A percentile compares a stretch with the other conserved stretches of the same genome.
Evolutionary conservation across 2,113 vertebrate species (phyloP).

Genomic region (Dromas ardeola): DNA sequence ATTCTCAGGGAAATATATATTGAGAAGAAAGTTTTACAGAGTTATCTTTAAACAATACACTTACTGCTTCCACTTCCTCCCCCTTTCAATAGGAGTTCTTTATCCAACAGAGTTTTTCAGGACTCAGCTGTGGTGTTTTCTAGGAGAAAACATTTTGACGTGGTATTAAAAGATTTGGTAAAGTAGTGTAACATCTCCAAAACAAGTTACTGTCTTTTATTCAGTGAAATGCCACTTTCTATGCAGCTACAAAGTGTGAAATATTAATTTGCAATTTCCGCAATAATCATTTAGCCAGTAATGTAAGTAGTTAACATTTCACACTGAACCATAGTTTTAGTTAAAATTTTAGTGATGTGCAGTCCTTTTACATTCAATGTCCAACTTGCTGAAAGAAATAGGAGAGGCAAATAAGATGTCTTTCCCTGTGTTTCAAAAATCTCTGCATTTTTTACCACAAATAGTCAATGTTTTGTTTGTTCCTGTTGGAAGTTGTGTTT

Average conservation of each 20-base stretch:
- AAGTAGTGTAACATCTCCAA: neutral
- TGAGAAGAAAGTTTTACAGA: neutral
- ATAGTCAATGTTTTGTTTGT: neutral
- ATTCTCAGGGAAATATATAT: neutral
- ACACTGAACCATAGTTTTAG: constrained; percentile 4
- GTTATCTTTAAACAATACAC: neutral
- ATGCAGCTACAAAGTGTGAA: constrained; percentile 22
- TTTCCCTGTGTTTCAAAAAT: neutral
- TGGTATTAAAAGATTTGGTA: neutral
- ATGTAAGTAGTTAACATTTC: constrained; percentile 43
- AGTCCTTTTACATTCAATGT: constrained; percentile 7
- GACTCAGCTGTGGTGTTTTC: neutral
- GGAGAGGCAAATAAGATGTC: neutral
- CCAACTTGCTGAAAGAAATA: neutral
- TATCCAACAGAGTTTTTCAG: neutral
- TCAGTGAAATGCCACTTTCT: constrained; percentile 26
- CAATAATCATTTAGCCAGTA: constrained; percentile 7
- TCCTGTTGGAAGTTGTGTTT: neutral
- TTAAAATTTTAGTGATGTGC: neutral
- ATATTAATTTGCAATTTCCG: constrained; percentile 33
- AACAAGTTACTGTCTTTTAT: neutral
- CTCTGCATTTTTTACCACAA: neutral
- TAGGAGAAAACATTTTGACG: neutral
- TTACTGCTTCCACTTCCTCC: neutral
- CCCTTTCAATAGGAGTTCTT: neutral